Evolutionary conservation across 2,888 invertebrate genomes (phyloP).

Genomic region (Troilus luridus): DNA sequence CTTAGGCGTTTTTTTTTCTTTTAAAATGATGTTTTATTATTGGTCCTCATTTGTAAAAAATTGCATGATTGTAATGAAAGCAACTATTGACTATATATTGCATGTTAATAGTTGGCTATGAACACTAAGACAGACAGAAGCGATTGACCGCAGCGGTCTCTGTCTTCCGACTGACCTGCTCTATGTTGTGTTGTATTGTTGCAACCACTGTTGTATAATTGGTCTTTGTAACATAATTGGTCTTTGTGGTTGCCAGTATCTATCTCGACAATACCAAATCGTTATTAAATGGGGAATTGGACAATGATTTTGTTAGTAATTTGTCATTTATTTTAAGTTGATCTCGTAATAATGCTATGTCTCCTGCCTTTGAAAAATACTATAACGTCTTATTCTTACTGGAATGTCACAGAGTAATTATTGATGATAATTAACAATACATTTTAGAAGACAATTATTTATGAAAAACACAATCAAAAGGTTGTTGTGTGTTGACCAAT

Average conservation of each 20-base stretch:
- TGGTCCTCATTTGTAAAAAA: background rate
- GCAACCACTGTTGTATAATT: background rate
- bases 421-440: too few species aligned
- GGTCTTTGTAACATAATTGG: background rate
- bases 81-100: background rate
- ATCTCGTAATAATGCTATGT: too few species aligned
- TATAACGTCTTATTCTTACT: too few species aligned
- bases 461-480: too few species aligned
- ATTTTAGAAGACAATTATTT: too few species aligned
- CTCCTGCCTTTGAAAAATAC: too few species aligned
- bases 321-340: background rate
- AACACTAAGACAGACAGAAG: background rate
- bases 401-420: too few species aligned
- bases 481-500: too few species aligned
- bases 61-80: background rate
- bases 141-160: background rate
- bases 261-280: background rate
- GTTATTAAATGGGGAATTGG: background rate
- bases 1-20: too few species aligned
- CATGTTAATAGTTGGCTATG: background rate
- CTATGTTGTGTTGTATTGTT: background rate
- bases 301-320: background rate
- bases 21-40: too few species aligned
- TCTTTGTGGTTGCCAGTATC: background rate
- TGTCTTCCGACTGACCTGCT: background rate